Evolutionary conservation across 2,113 vertebrate genomes (phyloP).

Genomic region (Eurypyga helias): DNA sequence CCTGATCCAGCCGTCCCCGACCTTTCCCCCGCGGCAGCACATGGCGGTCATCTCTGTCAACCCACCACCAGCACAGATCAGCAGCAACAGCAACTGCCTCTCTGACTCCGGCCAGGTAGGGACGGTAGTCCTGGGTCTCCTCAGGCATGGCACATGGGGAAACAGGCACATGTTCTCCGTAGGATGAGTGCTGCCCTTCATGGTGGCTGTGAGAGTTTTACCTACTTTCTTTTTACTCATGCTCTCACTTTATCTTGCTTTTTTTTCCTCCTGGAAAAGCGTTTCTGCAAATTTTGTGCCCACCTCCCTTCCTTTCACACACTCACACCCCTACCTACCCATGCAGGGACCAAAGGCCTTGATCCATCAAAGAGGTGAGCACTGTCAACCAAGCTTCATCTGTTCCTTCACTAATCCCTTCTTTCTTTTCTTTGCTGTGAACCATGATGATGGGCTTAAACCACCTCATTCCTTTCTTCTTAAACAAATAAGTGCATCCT

Average conservation of each 20-base stretch:
- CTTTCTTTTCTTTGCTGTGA: background rate
- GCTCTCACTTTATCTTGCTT: fast-evolving
- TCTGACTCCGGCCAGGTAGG: conserved; percentile 87
- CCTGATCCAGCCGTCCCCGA: conserved; percentile 87
- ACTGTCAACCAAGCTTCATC: background rate
- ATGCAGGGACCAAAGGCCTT: background rate
- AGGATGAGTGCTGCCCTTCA: background rate
- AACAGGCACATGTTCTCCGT: fast-evolving
- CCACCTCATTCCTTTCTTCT: background rate
- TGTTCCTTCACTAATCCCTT: background rate
- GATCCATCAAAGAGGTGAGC: background rate
- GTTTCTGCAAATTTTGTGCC: background rate
- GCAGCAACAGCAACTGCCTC: conserved; percentile 73
- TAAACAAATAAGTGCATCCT: background rate
- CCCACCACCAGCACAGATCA: conserved; percentile 75
- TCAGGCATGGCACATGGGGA: fast-evolving
- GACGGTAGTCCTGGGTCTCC: background rate
- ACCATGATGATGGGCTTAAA: background rate
- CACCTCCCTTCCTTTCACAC: background rate
- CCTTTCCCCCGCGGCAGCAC: conserved; percentile 86
- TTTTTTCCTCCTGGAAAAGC: background rate
- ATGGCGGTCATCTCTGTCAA: conserved; percentile 80
- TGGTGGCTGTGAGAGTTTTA: background rate
- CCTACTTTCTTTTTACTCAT: background rate
- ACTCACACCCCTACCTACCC: fast-evolving